Evolutionary conservation across 2,797 vertebrate species (phyloP).

Genomic region (Anabas testudineus): DNA sequence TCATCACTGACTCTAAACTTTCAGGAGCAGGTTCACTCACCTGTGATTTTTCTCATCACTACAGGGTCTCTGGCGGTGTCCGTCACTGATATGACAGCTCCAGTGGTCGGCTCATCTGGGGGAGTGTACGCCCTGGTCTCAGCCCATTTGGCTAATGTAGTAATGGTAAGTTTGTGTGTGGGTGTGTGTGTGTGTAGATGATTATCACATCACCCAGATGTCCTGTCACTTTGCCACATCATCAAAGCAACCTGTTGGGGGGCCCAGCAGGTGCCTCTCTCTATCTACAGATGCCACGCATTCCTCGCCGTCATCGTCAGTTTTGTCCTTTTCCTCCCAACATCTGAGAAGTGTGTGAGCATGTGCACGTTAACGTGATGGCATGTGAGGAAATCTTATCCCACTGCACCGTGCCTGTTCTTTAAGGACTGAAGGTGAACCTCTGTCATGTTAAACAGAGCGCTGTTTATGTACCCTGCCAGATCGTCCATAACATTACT

Average conservation of each 20-base stretch:
- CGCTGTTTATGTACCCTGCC: conserved; percentile 31
- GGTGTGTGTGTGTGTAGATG: conserved; percentile 15
- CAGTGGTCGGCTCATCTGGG: conserved; percentile 95
- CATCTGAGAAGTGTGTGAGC: conserved; percentile 23
- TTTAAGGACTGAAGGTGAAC: conserved; percentile 42
- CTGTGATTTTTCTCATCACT: conserved; percentile 38
- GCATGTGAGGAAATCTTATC: conserved; percentile 27
- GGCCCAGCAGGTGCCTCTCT: conserved; percentile 58
- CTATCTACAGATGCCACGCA: conserved; percentile 73
- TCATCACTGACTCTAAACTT: background rate
- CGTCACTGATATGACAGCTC: conserved; percentile 96
- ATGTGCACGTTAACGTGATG: conserved; percentile 36
- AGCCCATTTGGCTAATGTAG: conserved; percentile 96
- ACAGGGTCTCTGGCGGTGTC: conserved; percentile 95
- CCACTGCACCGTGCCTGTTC: conserved; percentile 14
- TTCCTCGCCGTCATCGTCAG: conserved; percentile 52
- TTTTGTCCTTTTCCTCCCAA: conserved; percentile 26
- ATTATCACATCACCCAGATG: conserved; percentile 52
- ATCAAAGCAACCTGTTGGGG: conserved; percentile 45
- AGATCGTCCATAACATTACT: conserved; percentile 34
- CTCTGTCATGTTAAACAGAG: conserved; percentile 44
- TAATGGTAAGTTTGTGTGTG: conserved; percentile 89
- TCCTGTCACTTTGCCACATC: conserved; percentile 36
- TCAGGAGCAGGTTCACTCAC: conserved; percentile 20
- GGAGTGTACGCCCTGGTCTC: conserved; percentile 98